A percentile compares a stretch with the other conserved stretches of the same genome.
Conservation (phyloP, 1,140 invertebrate genomes). For the Ylistrum balloti region DNA sequence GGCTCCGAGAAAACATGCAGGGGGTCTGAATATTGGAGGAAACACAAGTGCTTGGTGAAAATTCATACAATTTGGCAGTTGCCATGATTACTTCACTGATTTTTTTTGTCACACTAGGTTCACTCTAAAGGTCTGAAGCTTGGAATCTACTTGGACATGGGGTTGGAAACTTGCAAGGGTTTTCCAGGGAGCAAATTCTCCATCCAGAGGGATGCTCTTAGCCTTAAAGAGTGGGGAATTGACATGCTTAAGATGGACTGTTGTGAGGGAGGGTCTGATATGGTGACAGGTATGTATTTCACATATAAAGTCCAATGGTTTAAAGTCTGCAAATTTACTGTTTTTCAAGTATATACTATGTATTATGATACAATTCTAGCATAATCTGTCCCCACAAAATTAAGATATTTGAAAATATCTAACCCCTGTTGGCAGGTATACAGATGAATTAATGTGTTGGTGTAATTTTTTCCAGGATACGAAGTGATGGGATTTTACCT, state of each 20-base stretch:
- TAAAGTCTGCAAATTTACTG: too few species aligned
- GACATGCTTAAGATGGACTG: conserved; percentile 16
- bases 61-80: too few species aligned
- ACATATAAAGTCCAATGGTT: too few species aligned
- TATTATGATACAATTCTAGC: too few species aligned
- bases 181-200: background rate
- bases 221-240: background rate
- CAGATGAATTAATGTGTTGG: too few species aligned
- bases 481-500: conserved; percentile 94
- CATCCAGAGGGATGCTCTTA: background rate
- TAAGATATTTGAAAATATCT: too few species aligned
- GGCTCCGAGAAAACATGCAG: too few species aligned
- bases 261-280: background rate
- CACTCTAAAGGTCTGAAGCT: conserved; percentile 48
- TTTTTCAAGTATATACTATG: too few species aligned
- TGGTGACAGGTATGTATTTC: background rate
- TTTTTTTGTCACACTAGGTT: conserved; percentile 43
- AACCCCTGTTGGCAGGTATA: too few species aligned
- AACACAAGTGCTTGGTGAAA: too few species aligned
- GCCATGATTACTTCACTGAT: background rate
- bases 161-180: background rate
- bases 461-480: conserved; percentile 86
- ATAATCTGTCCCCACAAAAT: too few species aligned
- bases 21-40: too few species aligned
- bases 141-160: conserved; percentile 1